Base-by-base conservation (phyloP, 1,140 invertebrate genomes). In the Solenopsis invicta region DNA sequence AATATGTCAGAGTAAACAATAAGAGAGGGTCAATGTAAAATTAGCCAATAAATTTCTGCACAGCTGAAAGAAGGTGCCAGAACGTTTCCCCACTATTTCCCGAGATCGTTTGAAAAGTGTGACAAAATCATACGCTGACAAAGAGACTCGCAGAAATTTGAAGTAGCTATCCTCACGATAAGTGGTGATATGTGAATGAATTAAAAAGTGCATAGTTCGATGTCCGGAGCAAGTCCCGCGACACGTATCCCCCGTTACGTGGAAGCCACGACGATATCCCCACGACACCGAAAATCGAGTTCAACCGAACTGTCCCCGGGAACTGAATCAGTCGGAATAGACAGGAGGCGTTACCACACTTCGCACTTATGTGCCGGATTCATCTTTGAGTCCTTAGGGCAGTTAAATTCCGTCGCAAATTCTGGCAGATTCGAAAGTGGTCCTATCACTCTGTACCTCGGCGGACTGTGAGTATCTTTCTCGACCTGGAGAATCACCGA, bases 291-390 rank as follows among this genome's bases (percentile, higher is more conserved):
- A 24, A 54, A 34, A 88, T 74, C 12, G 9, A 18, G 56, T 29
- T 21, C n/a, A 50, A 45, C n/a, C 41, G 56, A 88, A 88, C 62
- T 72, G 45, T 72, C 29, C 21, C 75, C 12, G 56, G 62, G 29
- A 29, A 29, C 29, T 66, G 37, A 77, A 66, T 64, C 21, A 50
- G 13, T 54, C 21, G 5, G 34, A 13, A 34, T 12, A 24, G 8
- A 56, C 29, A 10, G 13, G 24, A 34, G 34, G 48, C 64, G 52
- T 96, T 97, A 99, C 99, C 99, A 99, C 67, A 99, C 97, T 93
- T 98, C 97, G 94, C 99, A 99, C 94, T 99, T 99, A 8, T 98
- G 96, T 52, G 94, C 94, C 16, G 99, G 98, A 95, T 99, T 99
- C 98, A 99, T 99, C 85, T 96, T 96, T 1, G 97, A 97, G 8